Conservation (phyloP, 2,797 vertebrate genomes). For the Schizopygopsis pylzovi region DNA sequence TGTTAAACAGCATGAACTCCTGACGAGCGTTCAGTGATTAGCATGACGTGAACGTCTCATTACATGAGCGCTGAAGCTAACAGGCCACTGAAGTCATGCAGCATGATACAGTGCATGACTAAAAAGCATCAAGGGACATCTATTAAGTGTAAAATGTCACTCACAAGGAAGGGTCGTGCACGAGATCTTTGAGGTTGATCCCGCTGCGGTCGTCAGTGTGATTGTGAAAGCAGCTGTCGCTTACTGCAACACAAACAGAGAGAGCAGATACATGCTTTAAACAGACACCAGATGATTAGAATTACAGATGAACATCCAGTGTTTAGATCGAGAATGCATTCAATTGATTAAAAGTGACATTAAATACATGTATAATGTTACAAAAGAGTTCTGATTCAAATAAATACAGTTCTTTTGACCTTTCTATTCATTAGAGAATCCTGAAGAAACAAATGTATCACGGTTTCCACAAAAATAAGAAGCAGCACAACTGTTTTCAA, state of each 20-base stretch:
- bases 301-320: conserved; percentile 1
- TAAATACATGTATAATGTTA: too few species aligned
- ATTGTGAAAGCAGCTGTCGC: conserved; percentile 99
- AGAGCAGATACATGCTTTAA: conserved; percentile 39
- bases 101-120: not conserved
- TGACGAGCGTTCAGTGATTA: conserved; percentile 21
- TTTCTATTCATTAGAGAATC: not conserved
- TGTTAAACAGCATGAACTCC: conserved; percentile 13
- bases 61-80: conserved; percentile 4
- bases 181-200: conserved; percentile 99
- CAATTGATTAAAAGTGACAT: too few species aligned
- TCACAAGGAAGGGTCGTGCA: conserved; percentile 98
- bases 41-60: conserved; percentile 18
- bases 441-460: not conserved
- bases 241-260: conserved; percentile 83
- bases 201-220: conserved; percentile 98
- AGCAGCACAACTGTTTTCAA: not conserved
- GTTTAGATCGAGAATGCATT: not conserved
- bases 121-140: not conserved
- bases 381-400: too few species aligned
- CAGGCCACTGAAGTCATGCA: not conserved
- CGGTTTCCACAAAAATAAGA: not conserved
- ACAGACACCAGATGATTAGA: not conserved
- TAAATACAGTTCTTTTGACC: too few species aligned
- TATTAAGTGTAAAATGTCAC: conserved; percentile 69